These are phyloP conservation scores for Eristalis tenax DNA, from an alignment of 2,888 invertebrate species.

Conservation along the genomic window DNA sequence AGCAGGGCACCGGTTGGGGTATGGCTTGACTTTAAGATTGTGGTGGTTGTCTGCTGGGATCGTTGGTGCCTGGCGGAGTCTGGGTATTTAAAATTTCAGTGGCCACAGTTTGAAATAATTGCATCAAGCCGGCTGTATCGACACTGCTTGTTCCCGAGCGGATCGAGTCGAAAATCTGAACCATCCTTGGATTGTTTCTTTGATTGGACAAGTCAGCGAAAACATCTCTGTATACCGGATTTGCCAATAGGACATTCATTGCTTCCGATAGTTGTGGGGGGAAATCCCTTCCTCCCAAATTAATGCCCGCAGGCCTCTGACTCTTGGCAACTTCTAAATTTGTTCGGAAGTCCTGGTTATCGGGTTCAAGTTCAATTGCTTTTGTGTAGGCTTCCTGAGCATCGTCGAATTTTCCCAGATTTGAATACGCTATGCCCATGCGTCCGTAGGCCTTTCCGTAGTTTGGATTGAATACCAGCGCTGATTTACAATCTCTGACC, in stretches of 20 bases:
- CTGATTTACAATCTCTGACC: conserved; percentile 94
- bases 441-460: conserved; percentile 98
- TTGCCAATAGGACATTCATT: conserved; percentile 76
- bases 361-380: conserved; percentile 94
- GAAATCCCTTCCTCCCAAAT: neutral
- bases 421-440: conserved; percentile 92
- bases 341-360: conserved; percentile 93
- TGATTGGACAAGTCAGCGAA: conserved; percentile 25
- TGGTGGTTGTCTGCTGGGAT: conserved; percentile 72
- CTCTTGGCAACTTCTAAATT: conserved; percentile 91
- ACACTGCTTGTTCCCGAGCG: conserved; percentile 27
- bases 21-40: conserved; percentile 68
- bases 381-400: conserved; percentile 93
- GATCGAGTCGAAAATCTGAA: conserved; percentile 42
- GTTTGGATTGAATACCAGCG: conserved; percentile 92
- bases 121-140: conserved; percentile 75
- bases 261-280: conserved; percentile 76
- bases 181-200: conserved; percentile 44
- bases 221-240: conserved; percentile 73
- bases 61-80: conserved; percentile 41
- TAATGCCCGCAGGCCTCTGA: conserved; percentile 32
- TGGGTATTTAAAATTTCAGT: conserved; percentile 74
- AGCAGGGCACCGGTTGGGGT: neutral
- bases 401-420: conserved; percentile 90
- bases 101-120: conserved; percentile 77